Evolutionary conservation across 1,140 invertebrate species (phyloP).

Genomic region (Brachionus paranguensis): DNA sequence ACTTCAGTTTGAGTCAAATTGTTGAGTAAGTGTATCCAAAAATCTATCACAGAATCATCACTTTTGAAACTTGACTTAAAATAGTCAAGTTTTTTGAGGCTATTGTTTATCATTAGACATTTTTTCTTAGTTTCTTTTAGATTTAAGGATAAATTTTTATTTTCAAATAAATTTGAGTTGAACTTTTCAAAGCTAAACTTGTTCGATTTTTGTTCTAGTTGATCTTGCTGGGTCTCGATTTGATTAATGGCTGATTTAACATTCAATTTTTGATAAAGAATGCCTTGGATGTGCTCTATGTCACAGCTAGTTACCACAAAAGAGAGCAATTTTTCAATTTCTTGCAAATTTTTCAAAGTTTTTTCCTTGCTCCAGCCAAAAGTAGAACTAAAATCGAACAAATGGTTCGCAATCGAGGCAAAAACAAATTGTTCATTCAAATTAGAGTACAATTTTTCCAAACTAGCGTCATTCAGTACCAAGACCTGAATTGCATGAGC

Average conservation of each 20-base stretch:
- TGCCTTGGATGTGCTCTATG: not conserved
- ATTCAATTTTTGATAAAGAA: slow-evolving; percentile 7
- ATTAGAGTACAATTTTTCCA: not conserved
- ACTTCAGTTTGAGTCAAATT: not conserved
- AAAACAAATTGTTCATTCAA: not conserved
- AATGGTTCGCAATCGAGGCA: not conserved
- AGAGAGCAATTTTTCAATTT: not conserved
- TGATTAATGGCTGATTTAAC: not conserved
- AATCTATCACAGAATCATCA: not conserved
- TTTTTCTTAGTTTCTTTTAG: not conserved
- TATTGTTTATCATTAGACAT: not conserved
- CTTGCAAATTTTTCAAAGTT: not conserved
- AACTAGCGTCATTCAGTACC: not conserved
- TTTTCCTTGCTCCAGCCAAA: slow-evolving; percentile 4
- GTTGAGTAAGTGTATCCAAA: not conserved
- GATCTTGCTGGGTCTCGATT: not conserved
- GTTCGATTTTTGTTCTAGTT: not conserved
- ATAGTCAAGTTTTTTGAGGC: not conserved
- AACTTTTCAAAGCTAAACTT: not conserved
- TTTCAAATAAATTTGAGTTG: not conserved
- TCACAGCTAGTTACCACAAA: slow-evolving; percentile 9
- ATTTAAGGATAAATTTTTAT: not conserved
- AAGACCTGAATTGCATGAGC: not conserved
- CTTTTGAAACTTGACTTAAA: not conserved
- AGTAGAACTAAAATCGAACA: not conserved